Evolutionary conservation across 2,797 vertebrate genomes (phyloP), one percentile per base, ranked within the genome.

Genomic region (Betta splendens): DNA sequence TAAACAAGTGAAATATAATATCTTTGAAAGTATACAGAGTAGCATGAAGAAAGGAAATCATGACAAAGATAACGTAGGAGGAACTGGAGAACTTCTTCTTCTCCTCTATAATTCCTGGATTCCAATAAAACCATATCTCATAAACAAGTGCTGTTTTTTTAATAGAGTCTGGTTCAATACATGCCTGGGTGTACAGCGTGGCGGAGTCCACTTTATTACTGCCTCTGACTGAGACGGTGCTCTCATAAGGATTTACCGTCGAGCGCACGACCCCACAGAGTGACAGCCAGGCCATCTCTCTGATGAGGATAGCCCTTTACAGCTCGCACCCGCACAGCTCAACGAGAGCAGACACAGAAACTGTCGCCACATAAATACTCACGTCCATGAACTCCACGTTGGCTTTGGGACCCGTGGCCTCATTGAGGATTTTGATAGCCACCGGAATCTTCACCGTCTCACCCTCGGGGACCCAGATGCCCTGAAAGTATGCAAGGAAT

Each of bases 341-440:
- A 38, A 67, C 4, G 2, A 38, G 51, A 58, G 54, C 5, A 17
- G 56, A 75, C 61, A 72, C 69, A 55, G n/a, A n/a, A 62, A 72
- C 11, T 33, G 74, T 54, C 15, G 13, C 18, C 11, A n/a, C 35
- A 51, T 54, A 78, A 80, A 87, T 78, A 96, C 97, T 97, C 89
- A 99, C 97, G 79, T 99, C 97, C 97, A 99, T 98, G 76, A 99
- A 99, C 82, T 98, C 95, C 79, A 96, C 95, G 2, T 97, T 98
- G 85, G 96, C 96, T 91, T 98, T 98, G 0, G 96, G 96, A 40
- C 96, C 97, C 3, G 95, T 98, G 50, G 93, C 92, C 86, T 98
- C 97, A 65, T 95, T 98, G 42, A 99, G 94, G 85, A 98, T 97
- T 87, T 99, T 99, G 71, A 99, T 96, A 44, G 97, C 97, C 47